Conservation (phyloP, 1,140 invertebrate genomes). For the Cydia strobilella region DNA sequence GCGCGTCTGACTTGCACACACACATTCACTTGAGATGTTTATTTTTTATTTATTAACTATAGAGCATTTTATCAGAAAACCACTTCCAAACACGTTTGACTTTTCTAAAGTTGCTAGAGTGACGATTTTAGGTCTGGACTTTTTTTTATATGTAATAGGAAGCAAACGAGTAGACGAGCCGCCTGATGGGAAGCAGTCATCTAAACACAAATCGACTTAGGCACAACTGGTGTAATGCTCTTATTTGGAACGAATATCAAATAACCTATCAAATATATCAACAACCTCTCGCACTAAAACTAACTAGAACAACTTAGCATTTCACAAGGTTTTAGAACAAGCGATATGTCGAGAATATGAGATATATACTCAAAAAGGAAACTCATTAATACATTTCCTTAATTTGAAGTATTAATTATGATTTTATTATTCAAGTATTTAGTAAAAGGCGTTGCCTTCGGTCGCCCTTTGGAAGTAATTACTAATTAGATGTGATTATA, state of each 20-base stretch:
- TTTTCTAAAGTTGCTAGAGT: too few species aligned
- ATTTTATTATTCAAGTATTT: slow-evolving; percentile 4
- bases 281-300: not conserved
- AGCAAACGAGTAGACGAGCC: too few species aligned
- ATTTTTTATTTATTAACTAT: too few species aligned
- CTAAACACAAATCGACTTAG: too few species aligned
- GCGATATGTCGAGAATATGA: slow-evolving; percentile 20
- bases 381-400: slow-evolving; percentile 28
- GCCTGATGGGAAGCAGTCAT: too few species aligned
- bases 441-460: slow-evolving; percentile 19
- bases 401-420: slow-evolving; percentile 24
- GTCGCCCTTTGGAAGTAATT: not conserved
- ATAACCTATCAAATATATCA: not conserved
- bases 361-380: slow-evolving; percentile 20
- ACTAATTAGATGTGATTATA: slow-evolving; percentile 2
- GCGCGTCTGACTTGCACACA: too few species aligned
- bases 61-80: too few species aligned
- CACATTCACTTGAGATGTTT: too few species aligned
- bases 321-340: slow-evolving; percentile 28
- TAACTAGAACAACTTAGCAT: slow-evolving; percentile 20
- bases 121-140: too few species aligned
- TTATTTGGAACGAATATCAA: not conserved
- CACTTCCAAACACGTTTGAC: too few species aligned
- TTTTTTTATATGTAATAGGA: too few species aligned
- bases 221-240: too few species aligned